phyloP scores from a whole-genome alignment of 2,797 vertebrate species.

The Muscicapa striata region DNA sequence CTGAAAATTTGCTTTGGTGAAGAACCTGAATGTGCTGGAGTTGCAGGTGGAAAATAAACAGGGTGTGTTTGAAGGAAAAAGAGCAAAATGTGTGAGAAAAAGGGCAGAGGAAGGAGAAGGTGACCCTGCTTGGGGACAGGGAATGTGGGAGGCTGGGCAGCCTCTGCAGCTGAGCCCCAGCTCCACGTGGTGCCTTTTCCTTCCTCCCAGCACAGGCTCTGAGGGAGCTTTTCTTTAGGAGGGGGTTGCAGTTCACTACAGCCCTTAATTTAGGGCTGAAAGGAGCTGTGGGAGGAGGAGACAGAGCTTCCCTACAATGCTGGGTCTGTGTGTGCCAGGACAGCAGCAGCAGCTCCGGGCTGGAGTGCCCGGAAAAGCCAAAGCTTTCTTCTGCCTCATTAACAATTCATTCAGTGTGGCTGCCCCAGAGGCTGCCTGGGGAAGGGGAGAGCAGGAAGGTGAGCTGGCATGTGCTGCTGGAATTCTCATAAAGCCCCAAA shows the following conservation, averaged over 20 bases:
- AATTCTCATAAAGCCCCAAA: not conserved
- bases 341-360: slow-evolving; percentile 32
- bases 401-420: slow-evolving; percentile 16
- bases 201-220: slow-evolving; percentile 19
- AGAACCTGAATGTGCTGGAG: not conserved
- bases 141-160: not conserved
- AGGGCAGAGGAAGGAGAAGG: not conserved
- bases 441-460: not conserved
- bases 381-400: slow-evolving; percentile 35
- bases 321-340: slow-evolving; percentile 40
- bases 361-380: slow-evolving; percentile 20
- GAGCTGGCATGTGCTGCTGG: not conserved
- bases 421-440: slow-evolving; percentile 5
- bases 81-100: not conserved
- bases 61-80: not conserved
- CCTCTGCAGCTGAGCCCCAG: slow-evolving; percentile 41
- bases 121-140: slow-evolving; percentile 34
- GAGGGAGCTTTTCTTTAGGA: slow-evolving; percentile 17
- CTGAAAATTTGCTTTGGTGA: not conserved
- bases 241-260: not conserved
- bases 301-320: slow-evolving; percentile 10
- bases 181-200: slow-evolving; percentile 25
- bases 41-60: not conserved
- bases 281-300: slow-evolving; percentile 41
- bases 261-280: slow-evolving; percentile 48